These are phyloP conservation scores for Ageneiosus marmoratus DNA, from an alignment of 2,113 vertebrate species.

Conservation along the genomic window DNA sequence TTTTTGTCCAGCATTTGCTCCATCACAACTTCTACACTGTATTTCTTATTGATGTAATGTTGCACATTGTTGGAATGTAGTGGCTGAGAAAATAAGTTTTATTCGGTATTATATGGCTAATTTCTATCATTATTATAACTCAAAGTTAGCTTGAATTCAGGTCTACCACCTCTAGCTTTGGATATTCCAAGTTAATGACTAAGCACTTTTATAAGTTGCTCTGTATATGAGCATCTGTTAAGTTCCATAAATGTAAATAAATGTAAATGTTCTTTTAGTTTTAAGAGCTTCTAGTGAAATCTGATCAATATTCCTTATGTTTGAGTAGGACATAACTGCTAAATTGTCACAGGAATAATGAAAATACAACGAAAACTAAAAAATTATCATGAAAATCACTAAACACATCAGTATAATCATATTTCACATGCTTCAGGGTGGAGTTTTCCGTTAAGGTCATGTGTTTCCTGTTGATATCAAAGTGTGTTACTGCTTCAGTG, in stretches of 20 bases:
- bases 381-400: neutral
- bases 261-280: neutral
- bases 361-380: neutral
- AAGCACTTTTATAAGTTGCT: too few species aligned
- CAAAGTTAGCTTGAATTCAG: too few species aligned
- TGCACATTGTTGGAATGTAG: neutral
- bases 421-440: neutral
- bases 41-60: neutral
- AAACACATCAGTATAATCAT: neutral
- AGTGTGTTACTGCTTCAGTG: neutral
- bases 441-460: neutral
- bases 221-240: too few species aligned
- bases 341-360: neutral
- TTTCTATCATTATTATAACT: too few species aligned
- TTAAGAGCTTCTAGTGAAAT: neutral
- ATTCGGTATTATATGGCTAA: too few species aligned
- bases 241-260: too few species aligned
- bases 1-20: neutral
- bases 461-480: slow-evolving; percentile 10
- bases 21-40: neutral
- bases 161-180: too few species aligned
- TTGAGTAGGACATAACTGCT: neutral
- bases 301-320: neutral
- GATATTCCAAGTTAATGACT: too few species aligned
- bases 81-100: neutral